phyloP scores from a whole-genome alignment of 2,888 invertebrate genomes.

The Leptopilina myrica region DNA sequence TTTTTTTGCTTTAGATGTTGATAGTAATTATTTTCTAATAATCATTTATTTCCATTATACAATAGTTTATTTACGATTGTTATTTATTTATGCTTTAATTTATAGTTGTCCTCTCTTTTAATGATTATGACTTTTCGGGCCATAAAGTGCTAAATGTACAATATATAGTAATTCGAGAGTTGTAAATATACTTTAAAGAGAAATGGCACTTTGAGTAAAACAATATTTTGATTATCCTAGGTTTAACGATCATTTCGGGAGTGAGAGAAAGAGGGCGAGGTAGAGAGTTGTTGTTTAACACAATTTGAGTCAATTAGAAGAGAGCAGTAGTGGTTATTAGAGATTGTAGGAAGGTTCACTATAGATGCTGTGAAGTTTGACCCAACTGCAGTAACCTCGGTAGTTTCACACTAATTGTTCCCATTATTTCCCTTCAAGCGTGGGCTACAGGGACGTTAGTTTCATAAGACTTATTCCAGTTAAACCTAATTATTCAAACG shows the following conservation, averaged over 20 bases:
- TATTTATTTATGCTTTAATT: too few species aligned
- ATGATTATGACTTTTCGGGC: too few species aligned
- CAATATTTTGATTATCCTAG: conserved; percentile 7
- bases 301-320: conserved; percentile 25
- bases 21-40: too few species aligned
- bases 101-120: too few species aligned
- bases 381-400: conserved; percentile 29
- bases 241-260: neutral
- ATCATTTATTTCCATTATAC: too few species aligned
- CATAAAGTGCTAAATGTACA: too few species aligned
- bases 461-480: conserved; percentile 27
- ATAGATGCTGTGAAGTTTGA: conserved; percentile 32
- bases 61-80: too few species aligned
- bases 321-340: conserved; percentile 26
- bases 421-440: conserved; percentile 36
- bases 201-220: neutral
- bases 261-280: neutral
- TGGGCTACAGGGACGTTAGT: conserved; percentile 27
- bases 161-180: neutral
- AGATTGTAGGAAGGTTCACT: conserved; percentile 24
- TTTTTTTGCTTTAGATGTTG: too few species aligned
- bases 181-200: neutral
- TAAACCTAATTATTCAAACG: conserved; percentile 1
- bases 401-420: conserved; percentile 33
- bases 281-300: conserved; percentile 1